These are phyloP conservation scores for Xyrauchen texanus DNA, from an alignment of 2,113 vertebrate genomes.

Conservation along the genomic window DNA sequence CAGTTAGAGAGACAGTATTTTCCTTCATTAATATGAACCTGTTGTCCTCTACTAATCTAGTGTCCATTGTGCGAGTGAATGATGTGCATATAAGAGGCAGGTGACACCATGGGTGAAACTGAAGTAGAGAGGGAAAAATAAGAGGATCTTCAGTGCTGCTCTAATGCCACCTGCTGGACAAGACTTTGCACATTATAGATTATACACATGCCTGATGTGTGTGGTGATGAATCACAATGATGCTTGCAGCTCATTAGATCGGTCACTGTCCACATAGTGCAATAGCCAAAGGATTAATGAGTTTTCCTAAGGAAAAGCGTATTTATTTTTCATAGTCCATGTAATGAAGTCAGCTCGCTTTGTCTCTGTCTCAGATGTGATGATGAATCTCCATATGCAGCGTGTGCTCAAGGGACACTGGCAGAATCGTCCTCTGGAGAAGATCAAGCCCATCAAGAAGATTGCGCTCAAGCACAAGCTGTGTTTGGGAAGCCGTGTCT, in stretches of 20 bases:
- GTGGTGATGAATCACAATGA: neutral
- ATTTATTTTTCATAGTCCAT: too few relatives aligned
- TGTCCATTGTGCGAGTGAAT: conserved; percentile 21
- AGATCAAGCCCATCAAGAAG: conserved; percentile 82
- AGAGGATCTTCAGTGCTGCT: conserved; percentile 9
- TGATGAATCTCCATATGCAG: conserved; percentile 82
- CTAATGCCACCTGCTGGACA: conserved; percentile 30
- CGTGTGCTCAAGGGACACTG: conserved; percentile 83
- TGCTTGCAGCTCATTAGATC: neutral
- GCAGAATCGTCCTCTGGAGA: conserved; percentile 85
- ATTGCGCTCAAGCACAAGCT: conserved; percentile 79
- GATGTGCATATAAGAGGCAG: conserved; percentile 9
- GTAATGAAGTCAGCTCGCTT: neutral
- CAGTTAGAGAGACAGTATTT: neutral
- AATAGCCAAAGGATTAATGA: neutral
- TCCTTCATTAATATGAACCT: conserved; percentile 17
- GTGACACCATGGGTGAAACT: conserved; percentile 23
- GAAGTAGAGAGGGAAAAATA: conserved; percentile 1
- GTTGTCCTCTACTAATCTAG: conserved; percentile 5
- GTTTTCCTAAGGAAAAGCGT: neutral
- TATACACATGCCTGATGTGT: neutral
- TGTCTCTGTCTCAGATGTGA: conserved; percentile 69
- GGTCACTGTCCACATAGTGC: neutral
- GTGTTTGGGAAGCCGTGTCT: conserved; percentile 67
- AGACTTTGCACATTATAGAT: neutral